Conservation (phyloP, 1,140 invertebrate species). For the Drosophila arizonae region DNA sequence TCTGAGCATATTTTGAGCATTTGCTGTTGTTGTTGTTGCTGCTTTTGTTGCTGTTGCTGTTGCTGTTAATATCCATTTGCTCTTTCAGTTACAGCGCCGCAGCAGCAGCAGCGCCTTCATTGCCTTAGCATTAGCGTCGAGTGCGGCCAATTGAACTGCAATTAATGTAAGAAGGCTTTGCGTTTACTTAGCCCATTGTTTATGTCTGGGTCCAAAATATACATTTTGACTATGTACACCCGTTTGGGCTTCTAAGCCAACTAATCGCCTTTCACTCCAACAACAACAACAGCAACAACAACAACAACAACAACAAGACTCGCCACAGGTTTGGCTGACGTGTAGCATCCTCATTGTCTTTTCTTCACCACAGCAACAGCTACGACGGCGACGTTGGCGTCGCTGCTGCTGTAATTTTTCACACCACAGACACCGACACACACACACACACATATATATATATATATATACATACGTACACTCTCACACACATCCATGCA, state of each 20-base stretch:
- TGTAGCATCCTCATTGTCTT: constrained; percentile 54
- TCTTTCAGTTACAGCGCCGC: background rate
- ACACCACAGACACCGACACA: constrained; percentile 50
- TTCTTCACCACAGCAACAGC: constrained; percentile 49
- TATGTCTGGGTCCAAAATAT: constrained; percentile 2
- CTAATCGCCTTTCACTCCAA: constrained; percentile 56
- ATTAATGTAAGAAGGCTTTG: background rate
- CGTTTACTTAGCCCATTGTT: background rate
- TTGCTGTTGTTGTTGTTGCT: constrained; percentile 11
- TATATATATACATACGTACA: background rate
- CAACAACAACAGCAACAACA: constrained; percentile 1
- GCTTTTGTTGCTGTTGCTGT: constrained; percentile 3
- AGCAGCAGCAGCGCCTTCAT: background rate
- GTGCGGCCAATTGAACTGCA: background rate
- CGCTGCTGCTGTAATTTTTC: constrained; percentile 78
- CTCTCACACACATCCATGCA: constrained; percentile 26
- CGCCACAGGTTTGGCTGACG: constrained; percentile 10
- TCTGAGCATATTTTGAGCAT: constrained; percentile 32
- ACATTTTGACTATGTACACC: background rate
- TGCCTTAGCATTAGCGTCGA: background rate
- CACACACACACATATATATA: too few species aligned
- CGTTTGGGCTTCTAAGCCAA: background rate
- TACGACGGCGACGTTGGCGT: constrained; percentile 20
- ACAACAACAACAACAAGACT: background rate
- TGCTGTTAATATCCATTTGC: constrained; percentile 30